These are phyloP conservation scores for Hypomecis atomaria DNA, from an alignment of 2,888 invertebrate genomes.

Conservation along the genomic window DNA sequence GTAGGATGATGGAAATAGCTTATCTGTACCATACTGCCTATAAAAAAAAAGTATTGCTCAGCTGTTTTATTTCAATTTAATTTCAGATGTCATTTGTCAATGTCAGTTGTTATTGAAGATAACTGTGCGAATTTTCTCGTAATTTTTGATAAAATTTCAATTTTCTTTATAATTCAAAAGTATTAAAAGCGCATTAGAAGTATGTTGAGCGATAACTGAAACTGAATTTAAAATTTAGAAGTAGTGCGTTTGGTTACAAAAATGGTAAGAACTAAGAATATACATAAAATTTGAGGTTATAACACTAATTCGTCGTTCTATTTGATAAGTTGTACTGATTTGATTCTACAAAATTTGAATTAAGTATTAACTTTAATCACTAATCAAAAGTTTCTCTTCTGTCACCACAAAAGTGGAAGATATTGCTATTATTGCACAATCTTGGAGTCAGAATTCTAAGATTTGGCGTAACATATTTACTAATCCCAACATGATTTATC, in stretches of 20 bases:
- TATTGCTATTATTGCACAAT: too few relatives aligned
- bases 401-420: too few relatives aligned
- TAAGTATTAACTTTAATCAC: too few relatives aligned
- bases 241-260: constrained; percentile 11
- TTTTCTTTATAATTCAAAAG: too few relatives aligned
- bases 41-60: background rate
- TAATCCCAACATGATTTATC: background rate
- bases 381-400: background rate
- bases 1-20: background rate
- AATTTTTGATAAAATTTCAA: background rate
- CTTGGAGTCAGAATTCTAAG: too few relatives aligned
- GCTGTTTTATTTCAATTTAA: background rate
- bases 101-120: background rate
- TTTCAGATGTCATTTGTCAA: background rate
- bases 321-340: too few relatives aligned
- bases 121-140: background rate
- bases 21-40: background rate
- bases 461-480: too few relatives aligned
- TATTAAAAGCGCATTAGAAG: constrained; percentile 2
- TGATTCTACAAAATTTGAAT: too few relatives aligned
- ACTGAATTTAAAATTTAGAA: background rate
- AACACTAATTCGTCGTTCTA: too few relatives aligned
- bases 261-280: constrained; percentile 16
- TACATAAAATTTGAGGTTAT: constrained; percentile 18
- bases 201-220: constrained; percentile 10